phyloP scores from a whole-genome alignment of 2,888 invertebrate genomes.

The Xylota sylvarum region DNA sequence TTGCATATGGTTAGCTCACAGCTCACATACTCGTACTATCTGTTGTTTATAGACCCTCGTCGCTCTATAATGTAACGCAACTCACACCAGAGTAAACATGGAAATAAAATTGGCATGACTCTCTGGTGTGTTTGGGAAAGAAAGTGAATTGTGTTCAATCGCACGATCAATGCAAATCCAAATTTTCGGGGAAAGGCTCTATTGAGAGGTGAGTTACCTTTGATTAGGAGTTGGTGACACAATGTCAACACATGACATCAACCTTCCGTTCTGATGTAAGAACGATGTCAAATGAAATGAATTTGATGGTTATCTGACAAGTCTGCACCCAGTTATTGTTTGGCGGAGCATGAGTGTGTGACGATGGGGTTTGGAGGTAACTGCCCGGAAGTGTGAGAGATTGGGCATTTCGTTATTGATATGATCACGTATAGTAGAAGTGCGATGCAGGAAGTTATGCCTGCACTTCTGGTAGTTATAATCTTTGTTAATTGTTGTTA shows the following conservation, averaged over 20 bases:
- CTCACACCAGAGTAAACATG: neutral
- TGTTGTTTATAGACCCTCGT: too few relatives aligned
- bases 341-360: conserved; percentile 20
- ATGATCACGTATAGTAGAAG: conserved; percentile 46
- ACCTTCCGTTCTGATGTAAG: conserved; percentile 42
- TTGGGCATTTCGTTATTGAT: conserved; percentile 26
- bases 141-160: conserved; percentile 32
- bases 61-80: too few relatives aligned
- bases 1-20: conserved; percentile 60
- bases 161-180: conserved; percentile 4
- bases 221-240: conserved; percentile 25
- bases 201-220: conserved; percentile 42
- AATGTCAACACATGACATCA: conserved; percentile 57
- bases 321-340: conserved; percentile 52
- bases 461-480: conserved; percentile 11
- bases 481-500: conserved; percentile 15
- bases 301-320: conserved; percentile 37
- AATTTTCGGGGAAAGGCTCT: conserved; percentile 31
- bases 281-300: conserved; percentile 13
- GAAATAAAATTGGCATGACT: conserved; percentile 16
- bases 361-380: conserved; percentile 2
- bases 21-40: conserved; percentile 6
- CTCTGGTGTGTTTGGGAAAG: conserved; percentile 8
- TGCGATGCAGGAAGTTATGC: conserved; percentile 31
- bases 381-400: conserved; percentile 36